Evolutionary conservation across 2,113 vertebrate species (phyloP), one percentile per base, ranked within the genome.

Genomic region (Carlito syrichta): DNA sequence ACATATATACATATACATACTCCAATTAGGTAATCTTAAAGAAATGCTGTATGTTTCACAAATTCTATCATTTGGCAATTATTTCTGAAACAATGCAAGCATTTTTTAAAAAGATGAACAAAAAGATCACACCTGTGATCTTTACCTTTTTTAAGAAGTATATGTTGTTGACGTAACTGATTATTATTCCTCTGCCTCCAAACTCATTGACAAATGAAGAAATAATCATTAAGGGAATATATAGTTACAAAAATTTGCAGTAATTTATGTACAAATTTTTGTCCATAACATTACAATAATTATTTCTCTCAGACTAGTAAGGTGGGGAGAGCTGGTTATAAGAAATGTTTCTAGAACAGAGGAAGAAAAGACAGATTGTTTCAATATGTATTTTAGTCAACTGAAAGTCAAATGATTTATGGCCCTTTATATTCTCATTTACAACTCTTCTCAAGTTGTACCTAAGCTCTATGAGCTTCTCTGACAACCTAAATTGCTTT

Each of bases 401-500:
- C 6, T 20, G 38, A 92, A 95, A 89, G 56, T 6, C 45, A 78
- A 54, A 88, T 83, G 54, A 96, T 74, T 91, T 92, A 92, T 94
- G 54, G 35, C 6, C 23, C 40, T 94, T 92, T 27, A 40, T 68
- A 43, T n/a, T 86, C n/a, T 71, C 79, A 86, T 94, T 76, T 89
- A 30, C 48, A 73, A 13, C 6, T 89, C 56, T 86, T 86, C 52
- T 91, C 66, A 94, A 78, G 25, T 86, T 92, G 92, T 92, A 78
- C 62, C 68, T 71, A n/a, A 78, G 30, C 48, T 86, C 6, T 54
- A 35, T 71, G 48, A 86, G 62, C 77, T 43, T 77, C 66, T 40
- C n/a, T 93, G 86, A 96, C 83, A 91, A 62, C 86, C 87, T 62
- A 88, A 97, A 83, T 92, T 86, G 48, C 50, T 78, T 83, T 68